Base-by-base conservation (phyloP, 2,113 vertebrate species). In the Alligator mississippiensis region DNA sequence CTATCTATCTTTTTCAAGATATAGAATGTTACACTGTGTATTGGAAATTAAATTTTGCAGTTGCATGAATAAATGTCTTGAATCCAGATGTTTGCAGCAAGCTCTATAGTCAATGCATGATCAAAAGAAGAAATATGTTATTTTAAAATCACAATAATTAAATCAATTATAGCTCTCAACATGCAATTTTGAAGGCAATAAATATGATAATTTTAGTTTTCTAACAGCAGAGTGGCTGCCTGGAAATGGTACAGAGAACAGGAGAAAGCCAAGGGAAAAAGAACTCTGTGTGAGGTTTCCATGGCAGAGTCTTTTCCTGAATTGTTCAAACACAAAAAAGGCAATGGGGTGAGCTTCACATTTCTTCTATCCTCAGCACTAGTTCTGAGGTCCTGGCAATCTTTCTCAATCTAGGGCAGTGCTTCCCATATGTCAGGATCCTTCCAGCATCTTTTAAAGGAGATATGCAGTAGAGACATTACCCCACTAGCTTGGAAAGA, bases 241-340 rank as follows among this genome's bases (percentile, higher is more conserved):
- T 79, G 47, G 18, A 62, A 79, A 38, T 25, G 4, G 19, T 55
- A 3, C 72, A 38, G 8, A 55, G 24, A 13, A 70, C 5, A 57
- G 16, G 12, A 89, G 22, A 78, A 47, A 78, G 5, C n/a, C 22
- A 84, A 60, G 15, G 19, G 59, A 57, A 61, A 78, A 16, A 5
- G 77, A 84, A 18, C 22, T 72, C 2, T 70, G 24, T 47, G 47
- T 47, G 47, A 47, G 47, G 47, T 60, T 54, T 54, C 77, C 11
- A 55, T 82, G 5, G 1, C 12, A 6, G 4, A 38, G 34, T 70
- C 10, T 61, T n/a, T 91, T 84, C 14, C 59, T 54, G 6, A 38
- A 2, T 59, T 77, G 2, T 12, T 54, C 21, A 25, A 12, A 27
- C 38, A 27, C 4, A 54, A 54, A 55, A 38, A 0, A 72, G 28